Conservation (phyloP, 2,888 invertebrate genomes). For the Ceratothoa steindachneri region DNA sequence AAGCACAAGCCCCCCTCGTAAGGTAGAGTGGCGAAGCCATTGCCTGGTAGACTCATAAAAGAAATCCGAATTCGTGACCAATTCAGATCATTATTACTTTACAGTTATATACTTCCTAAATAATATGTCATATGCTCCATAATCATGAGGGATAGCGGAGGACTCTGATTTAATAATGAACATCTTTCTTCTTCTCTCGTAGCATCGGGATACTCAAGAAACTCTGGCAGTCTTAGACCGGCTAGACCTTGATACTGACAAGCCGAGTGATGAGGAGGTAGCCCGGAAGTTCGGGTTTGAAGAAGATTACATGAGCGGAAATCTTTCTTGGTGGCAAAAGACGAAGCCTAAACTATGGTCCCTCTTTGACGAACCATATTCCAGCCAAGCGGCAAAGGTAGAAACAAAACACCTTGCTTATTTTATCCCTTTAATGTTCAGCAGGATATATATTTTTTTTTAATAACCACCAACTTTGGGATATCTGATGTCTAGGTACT, state of each 20-base stretch:
- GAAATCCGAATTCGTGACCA: no score
- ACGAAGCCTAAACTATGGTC: slow-evolving; percentile 98
- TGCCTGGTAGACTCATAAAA: no score
- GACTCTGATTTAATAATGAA: not conserved
- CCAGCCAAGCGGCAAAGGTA: slow-evolving; percentile 95
- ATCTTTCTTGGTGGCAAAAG: slow-evolving; percentile 92
- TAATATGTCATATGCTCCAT: no score
- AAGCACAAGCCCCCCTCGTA: no score
- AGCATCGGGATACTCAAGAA: slow-evolving; percentile 98
- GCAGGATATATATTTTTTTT: no score
- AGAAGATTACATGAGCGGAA: slow-evolving; percentile 86
- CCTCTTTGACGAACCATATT: slow-evolving; percentile 97
- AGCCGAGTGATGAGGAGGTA: slow-evolving; percentile 94
- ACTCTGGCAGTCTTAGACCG: slow-evolving; percentile 95
- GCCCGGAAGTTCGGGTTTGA: slow-evolving; percentile 96
- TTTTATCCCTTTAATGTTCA: no score
- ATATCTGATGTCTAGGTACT: no score
- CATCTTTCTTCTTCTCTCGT: slow-evolving; percentile 49
- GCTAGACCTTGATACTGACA: slow-evolving; percentile 94
- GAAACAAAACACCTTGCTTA: slow-evolving; percentile 49
- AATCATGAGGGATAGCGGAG: no score
- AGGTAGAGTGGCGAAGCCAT: no score
- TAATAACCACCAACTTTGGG: no score
- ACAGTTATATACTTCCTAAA: no score
- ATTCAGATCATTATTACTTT: no score